Base-by-base conservation (phyloP, 2,888 invertebrate genomes). In the Biston betularia region DNA sequence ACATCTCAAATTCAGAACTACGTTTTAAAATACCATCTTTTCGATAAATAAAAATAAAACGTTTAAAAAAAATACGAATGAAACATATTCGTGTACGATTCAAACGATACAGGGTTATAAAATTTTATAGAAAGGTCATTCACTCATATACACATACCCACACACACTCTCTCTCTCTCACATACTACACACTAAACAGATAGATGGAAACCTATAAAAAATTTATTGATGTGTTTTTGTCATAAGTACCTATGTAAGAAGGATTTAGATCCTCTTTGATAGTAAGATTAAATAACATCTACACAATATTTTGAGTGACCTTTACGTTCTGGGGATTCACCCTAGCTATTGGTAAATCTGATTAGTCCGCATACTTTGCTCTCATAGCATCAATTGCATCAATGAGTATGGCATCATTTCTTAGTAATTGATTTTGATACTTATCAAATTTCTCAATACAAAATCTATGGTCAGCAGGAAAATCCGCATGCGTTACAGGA, bases 381-480 rank as follows among this genome's bases (percentile, higher is more conserved):
- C 24, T 3, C 8, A 48, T 6, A 6, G 46, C 38, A 38, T 38
- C 52, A 9, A 38, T 38, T 38, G 52, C 38, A 52, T 24, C n/a
- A 53, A 15, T 15, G 14, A 53, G 52, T 35, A 35, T 24, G 52
- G 52, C 53, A 53, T 6, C 15, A 40, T 40, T 53, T 53, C 15
- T 11, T 40, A 40, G 53, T 53, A 53, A 40, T 40, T 40, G 24
- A 15, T 11, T 14, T 3, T 6, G 40, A 53, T 53, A 10, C 11
- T 40, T 15, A 38, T 40, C 12, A 24, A 24, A 24, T 35, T 35
- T 52, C 34, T 40, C 5, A 35, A 14, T 53, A 38, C 34, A 53
- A 10, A 53, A 38, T 52, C 38, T 53, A 14, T 38, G 14, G 52
- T 38, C 35, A 40, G 53, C 11, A 53, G 53, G 53, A 53, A 53